Conservation (phyloP, 1,140 invertebrate genomes). For the Kradibia gibbosae region DNA sequence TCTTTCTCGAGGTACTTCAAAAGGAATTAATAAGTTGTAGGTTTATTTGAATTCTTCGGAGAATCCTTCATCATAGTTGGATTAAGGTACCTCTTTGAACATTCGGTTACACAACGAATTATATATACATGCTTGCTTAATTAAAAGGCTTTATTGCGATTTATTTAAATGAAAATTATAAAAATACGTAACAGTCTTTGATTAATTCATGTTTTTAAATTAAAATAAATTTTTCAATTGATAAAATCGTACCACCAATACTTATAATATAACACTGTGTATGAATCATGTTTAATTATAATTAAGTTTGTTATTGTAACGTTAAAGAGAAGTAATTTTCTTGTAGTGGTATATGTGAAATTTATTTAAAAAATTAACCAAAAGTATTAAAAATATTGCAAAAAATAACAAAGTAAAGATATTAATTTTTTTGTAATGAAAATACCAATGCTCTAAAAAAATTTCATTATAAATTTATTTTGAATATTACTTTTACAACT, state of each 20-base stretch:
- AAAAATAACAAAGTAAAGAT: not conserved
- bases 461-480: not conserved
- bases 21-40: slow-evolving; percentile 29
- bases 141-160: slow-evolving; percentile 12
- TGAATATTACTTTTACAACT: not conserved
- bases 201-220: not conserved
- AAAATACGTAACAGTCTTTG: not conserved
- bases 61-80: not conserved
- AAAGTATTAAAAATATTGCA: not conserved
- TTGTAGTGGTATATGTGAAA: no score
- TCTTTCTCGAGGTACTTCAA: slow-evolving; percentile 2
- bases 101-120: not conserved
- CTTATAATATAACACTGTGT: no score
- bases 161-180: slow-evolving; percentile 12
- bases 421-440: not conserved
- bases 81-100: slow-evolving; percentile 13
- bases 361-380: not conserved
- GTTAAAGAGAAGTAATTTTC: no score
- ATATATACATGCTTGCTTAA: not conserved
- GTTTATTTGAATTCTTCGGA: slow-evolving; percentile 14
- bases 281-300: not conserved
- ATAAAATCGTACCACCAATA: no score
- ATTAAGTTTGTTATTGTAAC: not conserved
- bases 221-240: not conserved
- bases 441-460: not conserved